phyloP scores from a whole-genome alignment of 2,113 vertebrate genomes.

The Malurus alboscapulatus region DNA sequence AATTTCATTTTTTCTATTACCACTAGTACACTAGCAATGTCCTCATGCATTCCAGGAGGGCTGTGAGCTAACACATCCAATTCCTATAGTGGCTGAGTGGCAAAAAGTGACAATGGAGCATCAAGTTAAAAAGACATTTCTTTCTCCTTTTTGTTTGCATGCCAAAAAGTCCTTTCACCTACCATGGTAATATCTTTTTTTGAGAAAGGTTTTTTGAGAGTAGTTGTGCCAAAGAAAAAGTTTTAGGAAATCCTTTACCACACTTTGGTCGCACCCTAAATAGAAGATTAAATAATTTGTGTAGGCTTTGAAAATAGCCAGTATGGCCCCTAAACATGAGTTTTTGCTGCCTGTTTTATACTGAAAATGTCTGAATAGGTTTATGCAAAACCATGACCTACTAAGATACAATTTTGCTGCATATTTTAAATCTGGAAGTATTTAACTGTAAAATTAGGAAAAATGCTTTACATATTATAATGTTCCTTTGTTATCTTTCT shows the following conservation, averaged over 20 bases:
- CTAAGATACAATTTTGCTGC: not conserved
- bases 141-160: not conserved
- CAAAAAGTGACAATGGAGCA: not conserved
- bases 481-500: constrained; percentile 1
- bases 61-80: not conserved
- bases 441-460: not conserved
- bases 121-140: not conserved
- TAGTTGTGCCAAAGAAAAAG: not conserved
- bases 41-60: not conserved
- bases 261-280: not conserved
- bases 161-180: not conserved
- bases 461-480: not conserved
- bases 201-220: not conserved
- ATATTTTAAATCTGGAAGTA: not conserved
- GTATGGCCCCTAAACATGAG: not conserved
- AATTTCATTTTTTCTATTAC: not conserved
- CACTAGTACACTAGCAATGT: not conserved
- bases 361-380: not conserved
- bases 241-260: not conserved
- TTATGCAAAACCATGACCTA: not conserved
- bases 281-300: not conserved
- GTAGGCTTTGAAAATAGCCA: not conserved
- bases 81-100: not conserved
- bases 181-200: not conserved
- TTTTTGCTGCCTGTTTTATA: not conserved